Base-by-base conservation (phyloP, 2,888 invertebrate genomes). In the Mesorhabditis spiculigera region DNA sequence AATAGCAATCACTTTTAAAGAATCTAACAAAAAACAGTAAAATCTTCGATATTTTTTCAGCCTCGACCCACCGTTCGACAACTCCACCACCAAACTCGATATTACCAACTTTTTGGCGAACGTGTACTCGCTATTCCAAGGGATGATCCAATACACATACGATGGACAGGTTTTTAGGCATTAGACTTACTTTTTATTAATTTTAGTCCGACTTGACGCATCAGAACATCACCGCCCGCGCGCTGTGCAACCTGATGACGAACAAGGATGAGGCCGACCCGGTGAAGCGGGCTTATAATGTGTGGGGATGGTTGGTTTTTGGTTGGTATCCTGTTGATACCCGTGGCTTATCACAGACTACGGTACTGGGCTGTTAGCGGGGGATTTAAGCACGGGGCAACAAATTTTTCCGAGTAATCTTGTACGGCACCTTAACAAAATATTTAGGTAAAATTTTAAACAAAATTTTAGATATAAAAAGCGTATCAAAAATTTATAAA, bases 101-200 rank as follows among this genome's bases (percentile, higher is more conserved):
- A 78, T 78, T 61, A 81, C 73, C 45, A 82, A 82, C 67, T 79
- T 82, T 63, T 77, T 82, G 50, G 79, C 75, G 0, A 81, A 78
- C 67, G 43, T 82, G 10, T 82, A 76, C 72, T 74, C 75, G 64
- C 71, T 72, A n/a, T 81, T 76, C 69, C 82, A 82, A 71, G 81
- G 81, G 67, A 82, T 82, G 76, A 79, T 79, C 28, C 82, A 82
- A 63, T 82, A 82, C 68, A 82, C 82, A 4, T 82, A 80, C 63
- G 82, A 82, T 68, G 80, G 79, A 70, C 73, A 75, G 74, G 82
- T 81, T 28, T 28, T 28, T 1, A 50, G 58, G n/a, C 8, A 50
- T 50, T 50, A 13, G 58, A 50, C 45, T 6, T 5, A 69, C 4
- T 66, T 10, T 67, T 42, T n/a, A 62, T 2, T 13, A 50, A 63